Base-by-base conservation (phyloP, 2,113 vertebrate species). In the Donacobius atricapilla region DNA sequence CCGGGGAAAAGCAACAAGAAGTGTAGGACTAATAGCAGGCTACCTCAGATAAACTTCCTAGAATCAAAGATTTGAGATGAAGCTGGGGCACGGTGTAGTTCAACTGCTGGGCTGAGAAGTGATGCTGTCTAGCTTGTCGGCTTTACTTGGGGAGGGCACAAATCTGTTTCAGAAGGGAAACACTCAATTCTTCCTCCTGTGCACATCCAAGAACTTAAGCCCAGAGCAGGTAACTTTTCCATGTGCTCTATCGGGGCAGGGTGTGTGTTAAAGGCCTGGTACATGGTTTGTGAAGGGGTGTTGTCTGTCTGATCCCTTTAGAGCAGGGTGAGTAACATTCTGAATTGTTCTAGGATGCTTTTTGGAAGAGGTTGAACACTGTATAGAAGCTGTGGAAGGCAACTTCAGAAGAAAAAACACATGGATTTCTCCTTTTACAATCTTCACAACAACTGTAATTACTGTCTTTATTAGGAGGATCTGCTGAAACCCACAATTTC, bases 191-290 rank as follows among this genome's bases (percentile, higher is more conserved):
- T 61, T 72, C 24, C 42, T 65, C 50, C 60, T 65, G 40, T 77
- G 60, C 16, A 40, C 11, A 37, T 44, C 40, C 10, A 3, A 57
- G 28, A 72, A 79, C n/a, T 57, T 58, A 76, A 79, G 42, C 39
- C 35, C 40, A 54, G 23, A 58, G 9, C 33, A 71, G 42, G 7
- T 44, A 61, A 25, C 22, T 54, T 87, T 57, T 76, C 51, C 51
- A 31, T 0, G 0, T 40, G 28, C 61, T 42, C n/a, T 71, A 1
- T 25, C 3, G 1, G n/a, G 44, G 35, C 42, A 71, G 61, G 28
- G 13, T 61, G 56, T 9, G 1, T 65, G 16, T 44, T 60, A 82
- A 87, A 73, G 31, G 31, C 22, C 70, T 48, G 27, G 33, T 21
- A 30, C 8, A 13, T 15, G 37, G 44, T 65, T 83, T 63, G 13